Base-by-base conservation (phyloP, 2,113 vertebrate species). In the Pan troglodytes region DNA sequence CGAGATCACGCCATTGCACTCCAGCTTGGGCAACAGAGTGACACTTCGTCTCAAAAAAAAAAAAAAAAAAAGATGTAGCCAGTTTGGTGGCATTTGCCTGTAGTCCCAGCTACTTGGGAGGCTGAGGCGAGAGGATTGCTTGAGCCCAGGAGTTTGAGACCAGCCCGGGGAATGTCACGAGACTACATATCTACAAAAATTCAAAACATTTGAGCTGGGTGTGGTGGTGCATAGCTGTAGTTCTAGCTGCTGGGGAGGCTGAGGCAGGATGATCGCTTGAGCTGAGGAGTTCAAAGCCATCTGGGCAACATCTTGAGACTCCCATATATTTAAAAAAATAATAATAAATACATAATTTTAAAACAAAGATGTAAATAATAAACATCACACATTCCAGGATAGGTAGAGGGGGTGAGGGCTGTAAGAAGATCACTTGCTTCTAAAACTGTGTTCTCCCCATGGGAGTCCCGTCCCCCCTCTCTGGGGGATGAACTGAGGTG, bases 391-490 rank as follows among this genome's bases (percentile, higher is more conserved):
- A 20, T 78, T 40, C 40, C 0, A 8, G 27, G 59, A 48, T 0
- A 17, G 64, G 18, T 14, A 48, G 84, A 27, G 30, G 23, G n/a
- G 5, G 0, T n/a, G 20, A 57, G 64, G 14, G 48, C 18, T 59
- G 1, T 45, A 35, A 30, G 55, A 48, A 4, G 22, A 35, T 43
- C 22, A 3, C 18, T 38, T 78, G 45, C 12, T 82, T 27, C 68
- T 70, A 11, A 13, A 67, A 45, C 6, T 35, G 0, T 17, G 1
- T 78, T 72, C 32, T 76, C 11, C 11, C 8, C 38, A 3, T 5
- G 11, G 75, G 35, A 3, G 0, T 14, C 40, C 38, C 20, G 2
- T 14, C 1, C n/a, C n/a, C 79, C 5, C 0, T 57, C 35, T 27
- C 5, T 40, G 11, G 30, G 12, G 11, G n/a, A 2, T 48, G 45